phyloP scores from a whole-genome alignment of 2,797 vertebrate genomes.

The Eurystomus glaucurus region DNA sequence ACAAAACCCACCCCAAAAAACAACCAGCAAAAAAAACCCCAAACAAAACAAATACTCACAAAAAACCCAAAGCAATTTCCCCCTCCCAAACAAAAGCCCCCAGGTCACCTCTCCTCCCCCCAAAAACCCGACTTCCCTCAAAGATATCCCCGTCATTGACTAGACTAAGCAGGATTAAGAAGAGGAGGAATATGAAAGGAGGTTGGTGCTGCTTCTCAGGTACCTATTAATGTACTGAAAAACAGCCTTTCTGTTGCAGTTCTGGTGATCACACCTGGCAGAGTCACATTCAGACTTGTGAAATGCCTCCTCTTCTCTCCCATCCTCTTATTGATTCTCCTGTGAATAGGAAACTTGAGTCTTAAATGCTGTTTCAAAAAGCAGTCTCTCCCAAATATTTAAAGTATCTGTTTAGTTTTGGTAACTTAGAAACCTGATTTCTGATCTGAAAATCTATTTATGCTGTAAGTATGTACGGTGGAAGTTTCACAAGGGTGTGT shows the following conservation, averaged over 20 bases:
- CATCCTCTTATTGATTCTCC: neutral
- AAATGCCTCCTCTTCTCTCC: neutral
- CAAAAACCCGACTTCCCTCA: neutral
- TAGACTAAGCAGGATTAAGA: neutral
- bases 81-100: neutral
- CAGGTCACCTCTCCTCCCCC: fast-evolving
- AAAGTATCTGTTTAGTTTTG: neutral
- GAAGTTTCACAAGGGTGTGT: neutral
- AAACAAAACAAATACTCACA: neutral
- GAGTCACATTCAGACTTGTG: slow-evolving; percentile 28
- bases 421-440: slow-evolving; percentile 4
- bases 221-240: neutral
- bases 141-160: neutral
- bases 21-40: neutral
- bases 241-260: slow-evolving; percentile 12
- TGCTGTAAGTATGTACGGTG: neutral
- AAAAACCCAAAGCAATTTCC: neutral
- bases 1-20: neutral
- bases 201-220: neutral
- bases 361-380: neutral
- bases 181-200: neutral
- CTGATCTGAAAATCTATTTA: slow-evolving; percentile 32
- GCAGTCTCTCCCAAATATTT: neutral
- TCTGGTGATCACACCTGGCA: neutral
- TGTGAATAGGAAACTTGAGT: neutral